Conservation (phyloP, 2,888 invertebrate genomes). For the Torymus texanus region DNA sequence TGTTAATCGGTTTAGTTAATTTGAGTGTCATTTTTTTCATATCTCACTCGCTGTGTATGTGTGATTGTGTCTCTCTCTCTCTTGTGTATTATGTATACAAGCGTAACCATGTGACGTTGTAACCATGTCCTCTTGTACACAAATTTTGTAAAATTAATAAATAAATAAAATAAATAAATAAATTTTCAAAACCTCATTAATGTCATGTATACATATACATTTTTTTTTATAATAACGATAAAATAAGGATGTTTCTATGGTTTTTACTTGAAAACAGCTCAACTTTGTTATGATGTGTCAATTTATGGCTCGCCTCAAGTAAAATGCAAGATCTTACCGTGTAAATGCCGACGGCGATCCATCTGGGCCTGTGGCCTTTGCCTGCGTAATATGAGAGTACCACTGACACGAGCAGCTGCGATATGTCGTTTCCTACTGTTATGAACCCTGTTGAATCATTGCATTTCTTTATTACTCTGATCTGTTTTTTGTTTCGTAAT, state of each 20-base stretch:
- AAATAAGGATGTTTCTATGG: no score
- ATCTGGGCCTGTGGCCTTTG: conserved; percentile 83
- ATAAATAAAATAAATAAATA: no score
- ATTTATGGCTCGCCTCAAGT: not conserved
- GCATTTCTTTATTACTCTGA: conserved; percentile 9
- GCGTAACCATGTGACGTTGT: no score
- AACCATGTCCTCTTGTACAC: no score
- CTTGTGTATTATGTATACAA: no score
- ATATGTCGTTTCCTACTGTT: conserved; percentile 85
- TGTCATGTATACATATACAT: no score
- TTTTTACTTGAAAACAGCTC: no score
- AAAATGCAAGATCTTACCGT: conserved; percentile 65
- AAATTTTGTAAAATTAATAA: no score
- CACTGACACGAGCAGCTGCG: conserved; percentile 82
- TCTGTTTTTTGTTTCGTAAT: not conserved
- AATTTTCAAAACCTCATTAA: no score
- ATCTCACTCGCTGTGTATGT: not conserved
- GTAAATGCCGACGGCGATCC: conserved; percentile 81
- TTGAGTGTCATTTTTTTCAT: not conserved
- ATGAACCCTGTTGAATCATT: conserved; percentile 78
- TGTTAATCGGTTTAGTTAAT: not conserved
- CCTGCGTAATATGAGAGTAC: conserved; percentile 83
- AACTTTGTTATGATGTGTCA: no score
- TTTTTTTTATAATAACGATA: no score
- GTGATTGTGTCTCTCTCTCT: no score